Conservation (phyloP, 2,888 invertebrate genomes). For the Oxyscelio sp. region DNA sequence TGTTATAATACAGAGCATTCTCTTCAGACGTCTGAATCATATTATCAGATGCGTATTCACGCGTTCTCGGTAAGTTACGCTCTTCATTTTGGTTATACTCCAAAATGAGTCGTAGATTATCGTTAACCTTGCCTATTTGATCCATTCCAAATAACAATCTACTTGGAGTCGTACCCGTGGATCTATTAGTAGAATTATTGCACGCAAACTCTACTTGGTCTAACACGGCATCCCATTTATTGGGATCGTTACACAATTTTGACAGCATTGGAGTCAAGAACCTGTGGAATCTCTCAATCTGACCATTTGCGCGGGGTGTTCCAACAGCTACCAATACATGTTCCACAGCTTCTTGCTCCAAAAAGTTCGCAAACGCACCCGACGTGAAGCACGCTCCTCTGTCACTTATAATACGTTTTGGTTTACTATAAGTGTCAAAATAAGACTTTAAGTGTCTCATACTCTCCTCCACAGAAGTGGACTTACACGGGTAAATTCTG, state of each 20-base stretch:
- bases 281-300: constrained; percentile 82
- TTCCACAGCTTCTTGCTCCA: constrained; percentile 76
- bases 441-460: constrained; percentile 80
- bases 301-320: constrained; percentile 83
- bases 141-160: constrained; percentile 79
- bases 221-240: constrained; percentile 10
- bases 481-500: constrained; percentile 16
- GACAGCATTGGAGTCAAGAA: constrained; percentile 69
- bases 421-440: constrained; percentile 79
- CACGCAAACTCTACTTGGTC: constrained; percentile 60
- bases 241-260: constrained; percentile 32
- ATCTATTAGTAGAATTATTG: constrained; percentile 69
- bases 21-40: too few species aligned
- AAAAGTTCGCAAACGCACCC: constrained; percentile 80
- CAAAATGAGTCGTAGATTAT: neutral
- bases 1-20: too few species aligned
- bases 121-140: constrained; percentile 72
- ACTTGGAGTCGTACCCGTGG: constrained; percentile 78
- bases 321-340: constrained; percentile 79
- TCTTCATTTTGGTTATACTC: neutral
- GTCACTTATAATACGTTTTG: constrained; percentile 82
- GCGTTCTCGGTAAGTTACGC: too few species aligned
- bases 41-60: neutral
- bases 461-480: constrained; percentile 70
- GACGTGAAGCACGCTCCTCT: constrained; percentile 84